Percentiles rank a stretch among this genome's conserved stretches.
Conservation (phyloP, 2,888 invertebrate genomes). For the Scaptomyza caliginosa region DNA sequence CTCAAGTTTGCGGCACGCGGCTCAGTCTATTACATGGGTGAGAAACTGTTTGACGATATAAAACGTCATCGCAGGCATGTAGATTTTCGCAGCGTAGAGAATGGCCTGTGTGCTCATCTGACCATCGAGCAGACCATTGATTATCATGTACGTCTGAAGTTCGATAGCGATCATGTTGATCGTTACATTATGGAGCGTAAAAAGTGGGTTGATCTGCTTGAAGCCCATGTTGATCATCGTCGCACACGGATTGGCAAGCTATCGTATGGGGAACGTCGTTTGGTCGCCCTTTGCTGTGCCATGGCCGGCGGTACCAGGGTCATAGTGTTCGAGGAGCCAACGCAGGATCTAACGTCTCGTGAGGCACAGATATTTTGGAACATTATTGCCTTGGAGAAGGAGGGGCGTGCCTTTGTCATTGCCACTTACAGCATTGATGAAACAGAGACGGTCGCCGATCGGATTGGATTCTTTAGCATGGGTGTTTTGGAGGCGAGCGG, state of each 20-base stretch:
- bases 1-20: conserved; percentile 86
- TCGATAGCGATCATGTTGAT: conserved; percentile 79
- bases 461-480: conserved; percentile 93
- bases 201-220: conserved; percentile 87
- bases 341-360: conserved; percentile 87
- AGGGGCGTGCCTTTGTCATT: conserved; percentile 90
- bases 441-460: conserved; percentile 92
- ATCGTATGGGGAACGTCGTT: conserved; percentile 89
- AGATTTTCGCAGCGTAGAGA: conserved; percentile 92
- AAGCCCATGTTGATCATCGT: conserved; percentile 86
- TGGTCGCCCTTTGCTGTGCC: conserved; percentile 89
- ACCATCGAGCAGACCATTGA: conserved; percentile 92
- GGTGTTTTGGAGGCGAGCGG: conserved; percentile 92
- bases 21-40: conserved; percentile 18
- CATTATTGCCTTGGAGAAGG: conserved; percentile 88
- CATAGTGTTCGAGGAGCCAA: conserved; percentile 77
- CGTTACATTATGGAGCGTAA: conserved; percentile 86
- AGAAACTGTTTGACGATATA: conserved; percentile 86
- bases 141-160: conserved; percentile 90
- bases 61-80: conserved; percentile 86
- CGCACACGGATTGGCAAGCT: conserved; percentile 85
- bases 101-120: conserved; percentile 90
- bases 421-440: conserved; percentile 95
- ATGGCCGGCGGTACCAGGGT: conserved; percentile 88
- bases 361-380: conserved; percentile 92